phyloP scores from a whole-genome alignment of 2,888 invertebrate species.

The Phyllotreta striolata region DNA sequence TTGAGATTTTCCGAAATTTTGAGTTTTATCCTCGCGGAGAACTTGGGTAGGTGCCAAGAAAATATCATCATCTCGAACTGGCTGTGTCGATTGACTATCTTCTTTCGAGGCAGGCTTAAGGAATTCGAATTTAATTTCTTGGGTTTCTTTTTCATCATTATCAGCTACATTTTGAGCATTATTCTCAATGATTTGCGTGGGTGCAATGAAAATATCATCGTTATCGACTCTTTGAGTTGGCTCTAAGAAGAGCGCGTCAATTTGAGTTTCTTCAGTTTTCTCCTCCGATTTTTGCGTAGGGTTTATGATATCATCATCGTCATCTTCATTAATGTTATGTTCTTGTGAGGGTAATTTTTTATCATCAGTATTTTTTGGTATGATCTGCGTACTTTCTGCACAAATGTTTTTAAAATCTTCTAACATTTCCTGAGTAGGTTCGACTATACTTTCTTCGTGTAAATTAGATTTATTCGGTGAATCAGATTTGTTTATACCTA shows the following conservation, averaged over 20 bases:
- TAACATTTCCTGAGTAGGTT: slow-evolving; percentile 26
- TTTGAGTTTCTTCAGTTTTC: slow-evolving; percentile 5
- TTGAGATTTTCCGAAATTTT: neutral
- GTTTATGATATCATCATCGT: slow-evolving; percentile 26
- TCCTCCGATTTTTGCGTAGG: slow-evolving; percentile 29
- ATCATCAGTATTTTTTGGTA: slow-evolving; percentile 2
- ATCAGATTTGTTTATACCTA: slow-evolving; percentile 22
- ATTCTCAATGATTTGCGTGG: too few relatives aligned
- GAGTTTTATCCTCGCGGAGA: neutral
- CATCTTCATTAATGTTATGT: slow-evolving; percentile 13
- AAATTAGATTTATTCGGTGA: neutral
- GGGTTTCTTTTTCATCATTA: too few relatives aligned
- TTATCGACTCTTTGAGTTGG: slow-evolving; percentile 27
- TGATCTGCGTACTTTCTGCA: neutral
- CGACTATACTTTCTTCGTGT: slow-evolving; percentile 24
- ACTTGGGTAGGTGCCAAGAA: slow-evolving; percentile 33
- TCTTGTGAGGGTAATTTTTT: neutral
- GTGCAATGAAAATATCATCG: slow-evolving; percentile 6
- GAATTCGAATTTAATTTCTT: too few relatives aligned
- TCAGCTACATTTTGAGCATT: too few relatives aligned
- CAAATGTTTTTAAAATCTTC: neutral
- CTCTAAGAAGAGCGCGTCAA: slow-evolving; percentile 24
- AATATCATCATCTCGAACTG: slow-evolving; percentile 33
- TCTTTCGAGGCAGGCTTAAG: neutral
- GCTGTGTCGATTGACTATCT: neutral